Percentiles rank a stretch among this genome's conserved stretches.
Conservation (phyloP, 2,888 invertebrate species). For the Scaptomyza polygonia region DNA sequence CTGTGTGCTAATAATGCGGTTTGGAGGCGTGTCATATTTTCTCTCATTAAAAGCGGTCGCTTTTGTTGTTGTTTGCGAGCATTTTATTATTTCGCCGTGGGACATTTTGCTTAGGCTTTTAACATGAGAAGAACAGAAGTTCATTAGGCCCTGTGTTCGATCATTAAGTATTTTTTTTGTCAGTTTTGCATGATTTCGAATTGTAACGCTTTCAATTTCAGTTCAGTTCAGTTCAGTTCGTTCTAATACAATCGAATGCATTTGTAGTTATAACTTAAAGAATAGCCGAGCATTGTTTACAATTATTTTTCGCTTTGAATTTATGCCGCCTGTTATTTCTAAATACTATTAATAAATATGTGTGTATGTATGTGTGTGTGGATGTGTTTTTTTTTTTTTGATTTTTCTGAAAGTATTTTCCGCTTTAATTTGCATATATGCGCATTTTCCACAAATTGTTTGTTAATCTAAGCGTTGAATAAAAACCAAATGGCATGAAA, state of each 20-base stretch:
- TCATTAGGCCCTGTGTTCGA: constrained; percentile 19
- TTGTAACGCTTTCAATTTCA: constrained; percentile 37
- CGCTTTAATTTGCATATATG: constrained; percentile 47
- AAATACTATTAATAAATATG: constrained; percentile 35
- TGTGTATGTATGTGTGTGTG: background rate
- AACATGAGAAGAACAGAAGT: constrained; percentile 29
- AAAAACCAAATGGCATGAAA: constrained; percentile 55
- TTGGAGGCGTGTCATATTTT: constrained; percentile 33
- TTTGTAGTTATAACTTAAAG: constrained; percentile 31
- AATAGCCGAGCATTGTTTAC: constrained; percentile 45
- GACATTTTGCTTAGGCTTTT: constrained; percentile 23
- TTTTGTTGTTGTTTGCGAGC: constrained; percentile 37
- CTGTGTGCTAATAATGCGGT: constrained; percentile 32
- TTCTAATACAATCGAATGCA: constrained; percentile 30
- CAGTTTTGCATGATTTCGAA: constrained; percentile 33
- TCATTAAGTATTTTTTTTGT: constrained; percentile 17
- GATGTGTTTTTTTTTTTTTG: too few relatives aligned
- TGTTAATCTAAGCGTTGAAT: constrained; percentile 54
- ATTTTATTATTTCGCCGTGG: constrained; percentile 31
- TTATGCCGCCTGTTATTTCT: constrained; percentile 43
- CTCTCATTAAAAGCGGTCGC: constrained; percentile 42
- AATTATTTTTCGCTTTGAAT: constrained; percentile 40
- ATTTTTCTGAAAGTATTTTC: constrained; percentile 31
- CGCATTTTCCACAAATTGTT: constrained; percentile 69
- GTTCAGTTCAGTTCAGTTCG: constrained; percentile 16